Evolutionary conservation across 2,888 invertebrate species (phyloP), one percentile per base, ranked within the genome.

Genomic region (Stratiomys singularior): DNA sequence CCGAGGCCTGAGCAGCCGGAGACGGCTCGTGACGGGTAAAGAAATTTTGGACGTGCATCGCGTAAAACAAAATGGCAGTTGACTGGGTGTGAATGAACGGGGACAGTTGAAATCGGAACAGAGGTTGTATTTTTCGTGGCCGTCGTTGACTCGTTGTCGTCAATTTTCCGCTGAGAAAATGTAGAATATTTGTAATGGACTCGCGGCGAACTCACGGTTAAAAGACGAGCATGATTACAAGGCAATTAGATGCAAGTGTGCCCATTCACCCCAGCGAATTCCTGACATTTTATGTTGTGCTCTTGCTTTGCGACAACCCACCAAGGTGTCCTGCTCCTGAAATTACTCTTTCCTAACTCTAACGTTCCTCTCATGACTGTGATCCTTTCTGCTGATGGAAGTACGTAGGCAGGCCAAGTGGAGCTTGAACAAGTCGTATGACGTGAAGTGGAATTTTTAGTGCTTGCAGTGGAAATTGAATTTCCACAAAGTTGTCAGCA

Each of bases 1-100:
- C 58, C 58, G 74, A 52, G 23, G 58, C 72, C 15, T 18, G 47
- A 46, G 46, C 56, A 58, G 58, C 60, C 74, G 74, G 72, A 56
- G 58, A 27, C 72, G 30, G 30, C 30, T 56, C 37, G 30, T 56
- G 80, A 94, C 95, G 85, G 87, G 87, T 0, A 83, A 87, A 0
- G 86, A 86, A 87, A 87, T 72, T 86, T 86, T 77, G 87, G 86
- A n/a, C 63, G 78, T 76, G 52, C 78, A 78, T 76, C 77, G 81
- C 80, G 82, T 83, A 84, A 84, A 85, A 85, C 84, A 85, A 85
- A 85, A 85, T 85, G 85, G 85, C 85, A 85, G 85, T 84, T 85
- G 78, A 80, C 77, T 81, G 82, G 81, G 81, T 82, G 82, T 82
- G 82, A 83, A 82, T 82, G 83, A 82, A 74, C 74, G 74, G 74